These are phyloP conservation scores for Hyphantria cunea DNA, from an alignment of 1,140 invertebrate species.

Conservation along the genomic window DNA sequence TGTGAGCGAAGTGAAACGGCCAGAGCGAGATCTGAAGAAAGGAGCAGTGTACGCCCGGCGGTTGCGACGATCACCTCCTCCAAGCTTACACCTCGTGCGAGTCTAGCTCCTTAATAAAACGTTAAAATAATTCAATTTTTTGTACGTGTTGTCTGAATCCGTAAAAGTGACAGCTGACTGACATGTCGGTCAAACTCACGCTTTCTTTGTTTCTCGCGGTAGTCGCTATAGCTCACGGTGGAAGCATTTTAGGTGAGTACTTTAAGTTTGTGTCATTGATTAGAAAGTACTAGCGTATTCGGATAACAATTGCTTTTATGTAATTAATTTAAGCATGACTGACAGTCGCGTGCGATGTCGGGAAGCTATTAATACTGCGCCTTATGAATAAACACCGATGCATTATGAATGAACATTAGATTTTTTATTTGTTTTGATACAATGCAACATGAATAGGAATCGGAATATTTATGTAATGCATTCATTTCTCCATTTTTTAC, in stretches of 20 bases:
- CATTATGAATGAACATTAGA: slow-evolving; percentile 12
- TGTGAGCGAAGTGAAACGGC: slow-evolving; percentile 73
- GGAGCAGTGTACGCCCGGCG: slow-evolving; percentile 66
- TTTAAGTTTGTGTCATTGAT: slow-evolving; percentile 36
- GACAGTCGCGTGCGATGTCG: slow-evolving; percentile 10
- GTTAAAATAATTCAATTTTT: slow-evolving; percentile 38
- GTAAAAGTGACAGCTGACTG: slow-evolving; percentile 26
- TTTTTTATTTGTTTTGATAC: slow-evolving; percentile 12
- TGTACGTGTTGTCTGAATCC: slow-evolving; percentile 24
- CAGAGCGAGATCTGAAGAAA: slow-evolving; percentile 62
- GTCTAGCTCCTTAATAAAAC: slow-evolving; percentile 37
- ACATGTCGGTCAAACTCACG: slow-evolving; percentile 65
- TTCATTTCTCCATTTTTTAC: too few species aligned
- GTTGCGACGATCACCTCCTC: slow-evolving; percentile 60
- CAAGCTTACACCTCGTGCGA: slow-evolving; percentile 32
- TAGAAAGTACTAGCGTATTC: slow-evolving; percentile 40
- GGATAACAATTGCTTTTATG: slow-evolving; percentile 11
- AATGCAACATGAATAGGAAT: slow-evolving; percentile 9
- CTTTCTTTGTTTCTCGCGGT: slow-evolving; percentile 55
- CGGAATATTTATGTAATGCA: background rate
- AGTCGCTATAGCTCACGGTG: slow-evolving; percentile 47
- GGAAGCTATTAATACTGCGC: slow-evolving; percentile 15
- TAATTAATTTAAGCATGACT: slow-evolving; percentile 21
- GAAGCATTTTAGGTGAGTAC: slow-evolving; percentile 71
- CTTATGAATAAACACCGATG: slow-evolving; percentile 13